These are phyloP conservation scores for Napeogenes sylphis DNA, from an alignment of 2,888 invertebrate genomes.

Conservation along the genomic window DNA sequence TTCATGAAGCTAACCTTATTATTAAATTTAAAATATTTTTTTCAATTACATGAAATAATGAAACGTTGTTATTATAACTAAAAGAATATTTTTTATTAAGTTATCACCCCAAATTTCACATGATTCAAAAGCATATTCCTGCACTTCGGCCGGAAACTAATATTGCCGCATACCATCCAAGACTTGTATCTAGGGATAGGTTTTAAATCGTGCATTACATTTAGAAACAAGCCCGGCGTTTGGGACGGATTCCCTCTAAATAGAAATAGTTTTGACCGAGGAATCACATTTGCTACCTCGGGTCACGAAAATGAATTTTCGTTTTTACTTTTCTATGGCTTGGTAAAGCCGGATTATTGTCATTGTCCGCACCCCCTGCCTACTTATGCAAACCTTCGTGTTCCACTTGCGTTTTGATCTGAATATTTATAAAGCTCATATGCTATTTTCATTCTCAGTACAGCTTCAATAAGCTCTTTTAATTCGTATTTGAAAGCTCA, in stretches of 20 bases:
- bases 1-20: too few species aligned
- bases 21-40: too few species aligned
- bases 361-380: conserved; percentile 32
- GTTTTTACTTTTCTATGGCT: conserved; percentile 29
- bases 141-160: neutral
- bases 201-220: conserved; percentile 10
- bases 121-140: neutral
- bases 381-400: conserved; percentile 44
- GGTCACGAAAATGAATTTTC: conserved; percentile 69
- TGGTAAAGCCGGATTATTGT: conserved; percentile 14
- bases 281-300: conserved; percentile 55
- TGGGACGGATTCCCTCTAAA: conserved; percentile 60
- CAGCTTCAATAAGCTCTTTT: conserved; percentile 9
- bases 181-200: neutral
- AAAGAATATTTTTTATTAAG: too few species aligned
- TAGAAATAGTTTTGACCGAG: conserved; percentile 69
- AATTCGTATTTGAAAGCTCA: conserved; percentile 1
- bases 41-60: too few species aligned
- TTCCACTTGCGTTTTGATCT: conserved; percentile 50
- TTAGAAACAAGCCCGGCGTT: conserved; percentile 29
- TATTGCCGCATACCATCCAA: neutral
- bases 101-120: too few species aligned
- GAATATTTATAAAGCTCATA: conserved; percentile 45
- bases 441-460: neutral
- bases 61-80: too few species aligned